Evolutionary conservation across 2,113 vertebrate species (phyloP), one percentile per base, ranked within the genome.

Genomic region (Caretta caretta): DNA sequence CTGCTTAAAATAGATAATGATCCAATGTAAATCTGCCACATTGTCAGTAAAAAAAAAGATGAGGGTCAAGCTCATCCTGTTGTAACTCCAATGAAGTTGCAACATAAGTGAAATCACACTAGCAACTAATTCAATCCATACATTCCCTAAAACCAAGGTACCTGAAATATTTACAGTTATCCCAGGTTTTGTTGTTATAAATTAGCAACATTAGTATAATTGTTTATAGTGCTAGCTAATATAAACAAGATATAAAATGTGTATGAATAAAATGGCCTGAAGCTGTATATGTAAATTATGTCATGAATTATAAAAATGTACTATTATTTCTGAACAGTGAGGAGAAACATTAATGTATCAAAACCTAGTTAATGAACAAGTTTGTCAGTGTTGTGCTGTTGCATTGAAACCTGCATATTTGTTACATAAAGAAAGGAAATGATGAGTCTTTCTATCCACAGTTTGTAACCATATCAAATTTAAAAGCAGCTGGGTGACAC

Each of bases 331-430:
- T 53, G 86, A 59, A 65, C 31, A 87, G 42, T 22, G 50, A 76
- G 80, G 10, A 87, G 65, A 87, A 78, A 90, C 88, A 93, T 89
- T 19, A 94, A 88, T 92, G 75, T 38, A 93, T 89, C 82, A 90
- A 94, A 90, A 86, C 19, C 42, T 79, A 91, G 16, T 91, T 90
- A 92, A 46, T 80, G 50, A 20, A 25, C 25, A 96, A 76, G 1
- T 90, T 59, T 91, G 5, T 5, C 59, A 86, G 2, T 42, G 81
- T 42, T 56, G 59, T 48, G 78, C 20, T n/a, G 35, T n/a, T 38
- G 16, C 35, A 48, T 27, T 27, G 75, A 27, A 25, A 48, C 11
- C 10, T 76, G 38, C 6, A 25, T 22, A 10, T 48, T 7, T 76
- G 42, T 46, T 48, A 27, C 48, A 8, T 20, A 46, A 42, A 76